Evolutionary conservation across 2,113 vertebrate genomes (phyloP).

Genomic region (Eurypyga helias): DNA sequence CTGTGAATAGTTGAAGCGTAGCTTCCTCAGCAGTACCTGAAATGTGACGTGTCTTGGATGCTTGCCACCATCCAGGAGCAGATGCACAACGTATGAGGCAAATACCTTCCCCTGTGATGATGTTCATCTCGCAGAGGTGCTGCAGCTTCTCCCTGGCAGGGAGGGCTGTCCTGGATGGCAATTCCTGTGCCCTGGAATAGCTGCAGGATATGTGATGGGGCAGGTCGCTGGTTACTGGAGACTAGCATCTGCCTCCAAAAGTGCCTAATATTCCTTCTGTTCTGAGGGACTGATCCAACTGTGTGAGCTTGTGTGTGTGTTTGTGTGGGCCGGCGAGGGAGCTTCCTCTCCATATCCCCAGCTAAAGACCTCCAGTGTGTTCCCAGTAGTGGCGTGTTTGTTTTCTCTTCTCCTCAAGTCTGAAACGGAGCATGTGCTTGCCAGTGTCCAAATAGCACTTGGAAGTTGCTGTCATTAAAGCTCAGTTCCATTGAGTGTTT

Average conservation of each 20-base stretch:
- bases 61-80: background rate
- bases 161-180: background rate
- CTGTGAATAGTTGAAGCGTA: too few relatives aligned
- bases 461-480: constrained; percentile 2
- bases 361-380: constrained; percentile 7
- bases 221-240: background rate
- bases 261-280: background rate
- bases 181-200: background rate
- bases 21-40: background rate
- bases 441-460: constrained; percentile 21
- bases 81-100: fast-evolving
- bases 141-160: background rate
- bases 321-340: background rate
- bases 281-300: background rate
- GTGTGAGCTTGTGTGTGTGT: background rate
- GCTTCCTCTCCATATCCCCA: background rate
- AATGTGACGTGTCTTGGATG: background rate
- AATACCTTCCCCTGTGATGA: fast-evolving
- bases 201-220: background rate
- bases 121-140: background rate
- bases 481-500: background rate
- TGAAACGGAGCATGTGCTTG: background rate
- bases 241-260: background rate
- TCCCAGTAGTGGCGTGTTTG: constrained; percentile 38
- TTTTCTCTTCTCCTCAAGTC: constrained; percentile 4